Percentiles rank a stretch among this genome's conserved stretches.
phyloP scores from a whole-genome alignment of 2,888 invertebrate genomes.

The Hemistola chrysoprasaria region DNA sequence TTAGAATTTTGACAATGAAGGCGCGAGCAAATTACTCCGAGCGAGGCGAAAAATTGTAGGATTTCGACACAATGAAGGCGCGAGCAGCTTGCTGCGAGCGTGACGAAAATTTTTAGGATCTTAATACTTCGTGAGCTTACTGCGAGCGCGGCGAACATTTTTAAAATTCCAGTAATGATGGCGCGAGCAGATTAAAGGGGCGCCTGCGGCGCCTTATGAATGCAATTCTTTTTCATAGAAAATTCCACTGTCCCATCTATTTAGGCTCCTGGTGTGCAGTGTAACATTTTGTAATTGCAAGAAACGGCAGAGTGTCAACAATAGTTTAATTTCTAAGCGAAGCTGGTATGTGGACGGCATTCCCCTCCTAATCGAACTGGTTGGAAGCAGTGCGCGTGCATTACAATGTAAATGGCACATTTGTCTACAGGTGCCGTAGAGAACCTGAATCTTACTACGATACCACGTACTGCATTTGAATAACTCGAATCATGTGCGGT shows the following conservation, averaged over 20 bases:
- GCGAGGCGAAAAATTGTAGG: too few species aligned
- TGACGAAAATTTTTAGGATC: too few species aligned
- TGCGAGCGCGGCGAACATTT: too few species aligned
- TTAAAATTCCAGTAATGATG: too few species aligned
- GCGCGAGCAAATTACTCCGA: too few species aligned
- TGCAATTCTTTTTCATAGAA: too few species aligned
- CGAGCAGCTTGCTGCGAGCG: too few species aligned
- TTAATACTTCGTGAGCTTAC: too few species aligned
- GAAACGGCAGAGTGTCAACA: constrained; percentile 19
- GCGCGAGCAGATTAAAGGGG: too few species aligned
- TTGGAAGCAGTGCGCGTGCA: constrained; percentile 66
- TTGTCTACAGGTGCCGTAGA: constrained; percentile 71
- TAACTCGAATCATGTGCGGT: constrained; percentile 44
- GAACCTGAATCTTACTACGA: constrained; percentile 58
- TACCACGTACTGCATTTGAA: constrained; percentile 44
- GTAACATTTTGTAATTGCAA: constrained; percentile 18
- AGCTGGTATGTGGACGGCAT: constrained; percentile 60
- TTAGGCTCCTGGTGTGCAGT: constrained; percentile 13
- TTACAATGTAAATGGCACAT: constrained; percentile 79
- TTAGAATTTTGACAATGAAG: too few species aligned
- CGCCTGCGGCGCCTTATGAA: too few species aligned
- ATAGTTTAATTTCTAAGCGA: constrained; percentile 27
- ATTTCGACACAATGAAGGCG: too few species aligned
- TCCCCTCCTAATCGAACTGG: constrained; percentile 75
- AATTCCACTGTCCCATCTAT: constrained; percentile 17